A percentile compares a stretch with the other conserved stretches of the same genome.
These are phyloP conservation scores for Drymodes brunneopygia DNA, from an alignment of 2,113 vertebrate species.

Conservation along the genomic window DNA sequence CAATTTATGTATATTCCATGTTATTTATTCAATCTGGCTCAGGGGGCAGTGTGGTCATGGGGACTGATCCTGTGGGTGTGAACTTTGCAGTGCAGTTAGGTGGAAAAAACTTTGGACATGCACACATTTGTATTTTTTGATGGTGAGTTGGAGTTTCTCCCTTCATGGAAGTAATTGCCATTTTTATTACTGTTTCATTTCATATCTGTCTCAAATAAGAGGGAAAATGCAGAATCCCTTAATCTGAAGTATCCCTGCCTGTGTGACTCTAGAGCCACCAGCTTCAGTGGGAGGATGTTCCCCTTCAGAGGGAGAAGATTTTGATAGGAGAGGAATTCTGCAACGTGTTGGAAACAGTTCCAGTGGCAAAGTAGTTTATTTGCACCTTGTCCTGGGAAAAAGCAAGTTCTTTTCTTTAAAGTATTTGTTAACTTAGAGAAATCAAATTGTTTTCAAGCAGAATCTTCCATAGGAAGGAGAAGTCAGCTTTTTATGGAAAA, in stretches of 20 bases:
- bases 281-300: neutral
- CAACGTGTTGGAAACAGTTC: rapidly evolving
- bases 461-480: neutral
- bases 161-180: neutral
- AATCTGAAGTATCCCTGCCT: neutral
- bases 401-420: neutral
- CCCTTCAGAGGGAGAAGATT: neutral
- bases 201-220: rapidly evolving
- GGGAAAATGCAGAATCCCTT: neutral
- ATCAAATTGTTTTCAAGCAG: neutral
- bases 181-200: neutral
- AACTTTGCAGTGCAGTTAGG: neutral
- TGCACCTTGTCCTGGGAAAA: neutral
- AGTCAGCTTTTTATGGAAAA: neutral
- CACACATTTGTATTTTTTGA: rapidly evolving
- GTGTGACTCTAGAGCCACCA: neutral
- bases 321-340: neutral
- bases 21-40: neutral
- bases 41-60: neutral
- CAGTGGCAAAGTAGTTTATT: neutral
- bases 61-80: neutral
- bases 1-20: rapidly evolving
- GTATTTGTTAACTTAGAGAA: neutral
- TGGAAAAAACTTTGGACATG: neutral
- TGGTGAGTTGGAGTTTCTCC: neutral